Conservation (phyloP, 1,140 invertebrate species). For the Mesaphorura yosii region DNA sequence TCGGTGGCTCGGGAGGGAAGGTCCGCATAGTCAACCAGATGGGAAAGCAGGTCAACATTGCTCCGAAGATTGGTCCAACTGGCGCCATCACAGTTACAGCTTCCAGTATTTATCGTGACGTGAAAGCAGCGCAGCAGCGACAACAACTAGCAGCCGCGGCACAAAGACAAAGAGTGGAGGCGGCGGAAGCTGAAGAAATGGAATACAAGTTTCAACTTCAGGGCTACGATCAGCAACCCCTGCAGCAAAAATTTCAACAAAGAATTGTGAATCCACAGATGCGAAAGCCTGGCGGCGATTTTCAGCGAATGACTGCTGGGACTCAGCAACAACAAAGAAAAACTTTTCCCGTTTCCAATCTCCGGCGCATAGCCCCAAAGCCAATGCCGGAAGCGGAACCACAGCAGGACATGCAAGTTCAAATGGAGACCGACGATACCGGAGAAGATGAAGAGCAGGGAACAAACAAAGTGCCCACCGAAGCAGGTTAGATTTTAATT, state of each 20-base stretch:
- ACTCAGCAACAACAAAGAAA: background rate
- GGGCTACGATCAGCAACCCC: background rate
- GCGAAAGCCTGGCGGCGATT: background rate
- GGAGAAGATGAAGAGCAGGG: constrained; percentile 3
- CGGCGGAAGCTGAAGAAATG: background rate
- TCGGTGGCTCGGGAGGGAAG: background rate
- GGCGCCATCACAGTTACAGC: background rate
- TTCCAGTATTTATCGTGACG: background rate
- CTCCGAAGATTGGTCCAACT: background rate
- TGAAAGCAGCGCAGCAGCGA: background rate
- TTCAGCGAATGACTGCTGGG: background rate
- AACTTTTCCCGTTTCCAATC: background rate
- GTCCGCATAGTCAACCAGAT: background rate
- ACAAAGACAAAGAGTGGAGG: background rate
- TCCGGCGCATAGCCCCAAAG: constrained; percentile 6
- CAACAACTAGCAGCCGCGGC: background rate
- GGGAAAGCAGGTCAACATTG: background rate
- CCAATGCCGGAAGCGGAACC: background rate
- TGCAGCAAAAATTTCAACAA: background rate
- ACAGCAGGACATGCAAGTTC: background rate
- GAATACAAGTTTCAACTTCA: background rate
- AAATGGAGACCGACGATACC: background rate
- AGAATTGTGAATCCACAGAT: background rate
- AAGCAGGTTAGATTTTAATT: constrained; percentile 1
- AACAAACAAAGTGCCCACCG: too few relatives aligned